Conservation (phyloP, 2,888 invertebrate genomes). For the Encarsia formosa region DNA sequence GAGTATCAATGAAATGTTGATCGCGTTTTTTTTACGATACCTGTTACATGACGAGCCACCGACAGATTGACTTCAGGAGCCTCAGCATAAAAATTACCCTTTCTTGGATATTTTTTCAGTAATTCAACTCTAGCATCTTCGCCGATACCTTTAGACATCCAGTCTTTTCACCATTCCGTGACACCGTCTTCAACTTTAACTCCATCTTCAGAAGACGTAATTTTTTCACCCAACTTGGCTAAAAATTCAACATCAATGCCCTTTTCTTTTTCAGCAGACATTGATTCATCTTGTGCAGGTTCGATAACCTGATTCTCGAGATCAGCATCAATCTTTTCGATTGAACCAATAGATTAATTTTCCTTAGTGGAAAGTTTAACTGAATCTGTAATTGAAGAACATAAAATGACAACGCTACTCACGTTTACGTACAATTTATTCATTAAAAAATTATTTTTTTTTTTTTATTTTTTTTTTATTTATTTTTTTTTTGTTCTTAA, state of each 20-base stretch:
- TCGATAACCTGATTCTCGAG: too few relatives aligned
- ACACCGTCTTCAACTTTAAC: slow-evolving; percentile 9
- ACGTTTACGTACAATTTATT: too few relatives aligned
- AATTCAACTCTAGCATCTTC: not conserved
- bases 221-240: not conserved
- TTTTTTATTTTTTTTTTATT: too few relatives aligned
- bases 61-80: not conserved
- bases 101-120: slow-evolving; percentile 4
- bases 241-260: not conserved
- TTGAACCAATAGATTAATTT: too few relatives aligned
- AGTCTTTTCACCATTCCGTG: not conserved
- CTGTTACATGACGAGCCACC: not conserved
- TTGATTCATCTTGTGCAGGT: too few relatives aligned
- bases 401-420: too few relatives aligned
- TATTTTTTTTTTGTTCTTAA: too few relatives aligned
- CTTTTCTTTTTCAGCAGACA: not conserved
- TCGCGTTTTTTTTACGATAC: not conserved
- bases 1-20: not conserved
- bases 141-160: not conserved
- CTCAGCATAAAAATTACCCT: not conserved
- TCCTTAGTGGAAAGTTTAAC: too few relatives aligned
- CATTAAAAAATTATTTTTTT: too few relatives aligned
- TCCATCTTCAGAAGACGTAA: not conserved
- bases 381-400: too few relatives aligned
- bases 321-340: too few relatives aligned